Conservation (phyloP, 2,888 invertebrate species). For the Panopea generosa region DNA sequence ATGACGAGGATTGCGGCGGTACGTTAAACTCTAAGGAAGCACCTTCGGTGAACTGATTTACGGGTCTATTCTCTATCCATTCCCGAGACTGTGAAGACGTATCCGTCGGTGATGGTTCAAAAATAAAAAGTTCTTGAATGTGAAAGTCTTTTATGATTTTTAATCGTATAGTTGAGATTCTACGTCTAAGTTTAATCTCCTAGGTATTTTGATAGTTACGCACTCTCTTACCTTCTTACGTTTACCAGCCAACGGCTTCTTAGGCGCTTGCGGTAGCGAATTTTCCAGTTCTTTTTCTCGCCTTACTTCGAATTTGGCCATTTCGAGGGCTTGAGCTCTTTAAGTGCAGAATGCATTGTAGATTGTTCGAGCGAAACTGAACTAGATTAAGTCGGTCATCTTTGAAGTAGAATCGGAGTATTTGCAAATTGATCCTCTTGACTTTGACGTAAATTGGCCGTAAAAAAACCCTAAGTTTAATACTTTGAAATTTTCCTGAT, state of each 20-base stretch:
- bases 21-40: constrained; percentile 9
- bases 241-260: no score
- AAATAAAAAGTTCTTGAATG: not conserved
- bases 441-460: no score
- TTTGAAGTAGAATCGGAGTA: constrained; percentile 10
- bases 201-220: not conserved
- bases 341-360: constrained; percentile 35
- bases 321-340: not conserved
- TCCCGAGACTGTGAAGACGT: not conserved
- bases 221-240: not conserved
- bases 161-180: not conserved
- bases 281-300: no score
- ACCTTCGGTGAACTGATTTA: not conserved
- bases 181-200: not conserved
- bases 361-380: constrained; percentile 17
- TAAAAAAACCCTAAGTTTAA: no score
- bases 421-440: not conserved
- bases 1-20: constrained; percentile 2
- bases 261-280: no score
- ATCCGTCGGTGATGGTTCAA: not conserved
- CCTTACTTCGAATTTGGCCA: no score
- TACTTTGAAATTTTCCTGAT: no score
- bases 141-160: not conserved
- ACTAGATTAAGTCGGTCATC: constrained; percentile 23
- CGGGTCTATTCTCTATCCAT: constrained; percentile 5